Percentiles rank a stretch among this genome's conserved stretches.
These are phyloP conservation scores for Gymnoscopelus microlampas DNA, from an alignment of 2,797 vertebrate species.

Conservation along the genomic window DNA sequence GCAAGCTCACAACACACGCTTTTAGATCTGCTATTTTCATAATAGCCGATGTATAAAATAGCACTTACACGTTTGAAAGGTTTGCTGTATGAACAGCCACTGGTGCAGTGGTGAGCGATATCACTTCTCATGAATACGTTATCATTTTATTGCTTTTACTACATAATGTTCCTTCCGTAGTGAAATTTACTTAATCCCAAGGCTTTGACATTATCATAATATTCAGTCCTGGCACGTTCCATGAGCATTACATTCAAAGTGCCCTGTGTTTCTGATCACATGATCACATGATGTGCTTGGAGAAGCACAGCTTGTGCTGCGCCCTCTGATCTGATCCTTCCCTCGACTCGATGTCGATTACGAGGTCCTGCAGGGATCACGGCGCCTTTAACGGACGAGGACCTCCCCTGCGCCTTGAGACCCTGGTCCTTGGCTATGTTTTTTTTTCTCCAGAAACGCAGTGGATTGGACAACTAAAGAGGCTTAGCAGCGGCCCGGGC, in stretches of 20 bases:
- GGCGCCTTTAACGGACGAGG: constrained; percentile 47
- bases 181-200: constrained; percentile 10
- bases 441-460: constrained; percentile 52
- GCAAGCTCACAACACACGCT: too few relatives aligned
- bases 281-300: constrained; percentile 62
- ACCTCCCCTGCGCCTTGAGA: constrained; percentile 54
- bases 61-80: too few relatives aligned
- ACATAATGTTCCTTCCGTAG: not conserved
- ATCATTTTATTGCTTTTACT: not conserved
- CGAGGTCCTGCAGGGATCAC: constrained; percentile 57
- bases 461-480: constrained; percentile 76
- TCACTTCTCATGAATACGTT: not conserved
- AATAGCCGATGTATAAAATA: too few relatives aligned
- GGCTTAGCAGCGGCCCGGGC: constrained; percentile 75
- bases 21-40: too few relatives aligned
- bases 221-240: constrained; percentile 34
- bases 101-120: too few relatives aligned
- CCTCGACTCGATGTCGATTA: constrained; percentile 49
- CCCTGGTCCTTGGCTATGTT: constrained; percentile 61
- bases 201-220: constrained; percentile 41
- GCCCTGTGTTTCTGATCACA: constrained; percentile 46
- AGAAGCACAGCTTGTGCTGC: constrained; percentile 49
- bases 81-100: too few relatives aligned
- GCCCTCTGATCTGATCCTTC: constrained; percentile 57
- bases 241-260: constrained; percentile 24